phyloP scores from a whole-genome alignment of 2,797 vertebrate genomes.

The Hapalemur alaotrensis region DNA sequence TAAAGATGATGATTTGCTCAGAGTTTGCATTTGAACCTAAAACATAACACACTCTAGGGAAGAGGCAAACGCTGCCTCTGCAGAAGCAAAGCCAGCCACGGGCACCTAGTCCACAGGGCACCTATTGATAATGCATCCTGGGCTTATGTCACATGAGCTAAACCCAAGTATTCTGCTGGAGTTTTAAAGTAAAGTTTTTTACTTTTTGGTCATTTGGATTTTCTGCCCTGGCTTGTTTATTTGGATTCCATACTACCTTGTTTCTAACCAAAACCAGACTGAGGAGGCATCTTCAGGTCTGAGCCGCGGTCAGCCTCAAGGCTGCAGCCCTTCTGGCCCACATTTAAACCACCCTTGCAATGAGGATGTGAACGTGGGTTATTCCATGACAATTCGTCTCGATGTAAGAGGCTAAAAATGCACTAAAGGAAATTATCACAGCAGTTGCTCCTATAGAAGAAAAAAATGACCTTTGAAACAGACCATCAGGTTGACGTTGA shows the following conservation, averaged over 20 bases:
- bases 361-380: background rate
- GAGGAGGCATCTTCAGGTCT: slow-evolving; percentile 18
- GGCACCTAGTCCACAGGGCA: background rate
- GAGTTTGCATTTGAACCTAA: background rate
- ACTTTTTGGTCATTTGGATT: slow-evolving; percentile 9
- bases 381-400: slow-evolving; percentile 2
- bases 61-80: background rate
- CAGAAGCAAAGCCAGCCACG: background rate
- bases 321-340: slow-evolving; percentile 21
- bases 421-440: background rate
- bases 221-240: slow-evolving; percentile 47
- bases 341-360: slow-evolving; percentile 29
- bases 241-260: slow-evolving; percentile 32
- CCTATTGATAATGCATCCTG: background rate
- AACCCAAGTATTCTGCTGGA: background rate
- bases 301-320: background rate
- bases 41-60: background rate
- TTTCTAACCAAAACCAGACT: slow-evolving; percentile 62
- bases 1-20: slow-evolving; percentile 20
- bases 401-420: background rate
- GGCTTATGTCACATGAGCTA: background rate
- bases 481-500: slow-evolving; percentile 10
- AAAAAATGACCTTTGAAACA: slow-evolving; percentile 38
- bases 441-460: background rate
- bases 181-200: background rate